A percentile compares a stretch with the other conserved stretches of the same genome.
These are phyloP conservation scores for Myodes glareolus DNA, from an alignment of 2,113 vertebrate species.

Conservation along the genomic window DNA sequence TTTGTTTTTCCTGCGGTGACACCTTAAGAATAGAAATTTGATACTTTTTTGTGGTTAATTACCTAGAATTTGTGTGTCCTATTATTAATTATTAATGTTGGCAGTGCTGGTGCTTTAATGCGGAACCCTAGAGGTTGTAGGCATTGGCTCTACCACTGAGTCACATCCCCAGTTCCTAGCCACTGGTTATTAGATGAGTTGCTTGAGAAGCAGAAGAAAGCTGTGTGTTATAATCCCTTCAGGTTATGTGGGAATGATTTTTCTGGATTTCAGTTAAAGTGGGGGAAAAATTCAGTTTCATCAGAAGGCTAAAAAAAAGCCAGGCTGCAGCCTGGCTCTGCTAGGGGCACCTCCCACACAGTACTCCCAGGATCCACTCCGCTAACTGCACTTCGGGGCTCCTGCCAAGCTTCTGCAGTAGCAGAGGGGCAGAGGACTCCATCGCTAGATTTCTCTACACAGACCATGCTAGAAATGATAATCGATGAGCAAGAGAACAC, in stretches of 20 bases:
- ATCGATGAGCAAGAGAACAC: conserved; percentile 41
- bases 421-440: conserved; percentile 56
- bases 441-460: not conserved
- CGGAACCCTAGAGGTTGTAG: not conserved
- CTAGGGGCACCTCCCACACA: conserved; percentile 79
- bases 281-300: conserved; percentile 64
- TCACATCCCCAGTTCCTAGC: not conserved
- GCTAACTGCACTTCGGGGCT: conserved; percentile 72
- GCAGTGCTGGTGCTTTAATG: too few relatives aligned
- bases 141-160: not conserved
- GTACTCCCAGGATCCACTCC: conserved; percentile 70
- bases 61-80: not conserved
- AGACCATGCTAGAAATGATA: conserved; percentile 29
- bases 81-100: not conserved
- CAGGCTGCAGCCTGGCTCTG: conserved; percentile 82
- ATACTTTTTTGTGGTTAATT: not conserved
- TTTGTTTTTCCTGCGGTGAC: conserved; percentile 24
- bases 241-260: not conserved
- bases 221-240: conserved; percentile 11
- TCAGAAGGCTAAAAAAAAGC: conserved; percentile 74
- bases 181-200: not conserved
- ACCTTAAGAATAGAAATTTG: not conserved
- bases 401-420: conserved; percentile 81
- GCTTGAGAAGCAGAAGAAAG: conserved; percentile 6
- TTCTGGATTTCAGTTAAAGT: conserved; percentile 51